Evolutionary conservation across 2,888 invertebrate genomes (phyloP).

Genomic region (Prenolepis imparis): DNA sequence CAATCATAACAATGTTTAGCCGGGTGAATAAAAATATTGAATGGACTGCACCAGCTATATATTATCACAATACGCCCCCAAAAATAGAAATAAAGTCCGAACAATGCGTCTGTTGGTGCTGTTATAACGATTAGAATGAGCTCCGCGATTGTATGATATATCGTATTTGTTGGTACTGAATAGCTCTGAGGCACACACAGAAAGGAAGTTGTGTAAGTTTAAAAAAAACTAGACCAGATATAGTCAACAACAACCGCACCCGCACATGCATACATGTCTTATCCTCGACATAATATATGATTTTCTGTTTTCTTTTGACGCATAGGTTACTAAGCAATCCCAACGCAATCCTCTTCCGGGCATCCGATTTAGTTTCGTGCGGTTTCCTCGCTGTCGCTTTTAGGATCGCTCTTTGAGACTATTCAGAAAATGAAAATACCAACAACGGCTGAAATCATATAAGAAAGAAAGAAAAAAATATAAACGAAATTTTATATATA

Average conservation of each 20-base stretch:
- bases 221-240: background rate
- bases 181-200: background rate
- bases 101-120: background rate
- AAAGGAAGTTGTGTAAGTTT: background rate
- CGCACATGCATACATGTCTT: background rate
- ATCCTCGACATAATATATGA: conserved; percentile 24
- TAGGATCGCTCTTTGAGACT: conserved; percentile 20
- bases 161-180: conserved; percentile 14
- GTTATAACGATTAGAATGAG: conserved; percentile 1
- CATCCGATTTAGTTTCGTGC: conserved; percentile 31
- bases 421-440: conserved; percentile 7
- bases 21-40: conserved; percentile 15
- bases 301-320: conserved; percentile 1
- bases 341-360: conserved; percentile 8
- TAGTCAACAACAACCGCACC: background rate
- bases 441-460: background rate
- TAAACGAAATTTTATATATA: conserved; percentile 3
- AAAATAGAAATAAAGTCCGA: background rate
- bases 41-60: background rate
- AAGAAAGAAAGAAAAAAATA: no score
- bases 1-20: background rate
- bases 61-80: background rate
- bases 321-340: conserved; percentile 12
- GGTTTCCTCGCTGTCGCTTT: background rate
- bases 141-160: background rate